Conservation (phyloP, 2,113 vertebrate species). For the Campylorhamphus procurvoides region DNA sequence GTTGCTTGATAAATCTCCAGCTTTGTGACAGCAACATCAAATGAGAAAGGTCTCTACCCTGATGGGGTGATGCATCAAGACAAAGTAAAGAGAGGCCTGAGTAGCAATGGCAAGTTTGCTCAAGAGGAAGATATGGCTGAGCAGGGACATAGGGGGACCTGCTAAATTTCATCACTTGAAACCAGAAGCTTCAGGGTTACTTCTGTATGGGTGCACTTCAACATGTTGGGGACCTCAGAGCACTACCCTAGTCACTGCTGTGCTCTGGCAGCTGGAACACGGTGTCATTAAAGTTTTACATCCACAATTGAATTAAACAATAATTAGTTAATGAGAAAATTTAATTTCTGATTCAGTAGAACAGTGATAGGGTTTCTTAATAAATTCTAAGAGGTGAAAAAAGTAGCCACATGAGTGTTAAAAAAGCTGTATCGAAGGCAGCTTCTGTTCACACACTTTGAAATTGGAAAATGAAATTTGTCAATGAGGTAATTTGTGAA, state of each 20-base stretch:
- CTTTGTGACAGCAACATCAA: not conserved
- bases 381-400: not conserved
- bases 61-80: not conserved
- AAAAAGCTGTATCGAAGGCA: not conserved
- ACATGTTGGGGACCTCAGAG: not conserved
- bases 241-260: not conserved
- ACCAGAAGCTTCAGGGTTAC: not conserved
- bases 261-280: not conserved
- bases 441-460: not conserved
- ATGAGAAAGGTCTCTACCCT: not conserved
- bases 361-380: not conserved
- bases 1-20: not conserved
- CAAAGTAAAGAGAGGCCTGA: not conserved
- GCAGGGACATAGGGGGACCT: not conserved
- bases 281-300: not conserved
- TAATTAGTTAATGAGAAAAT: not conserved
- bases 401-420: rapidly evolving
- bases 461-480: not conserved
- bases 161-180: not conserved
- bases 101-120: not conserved
- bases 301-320: not conserved
- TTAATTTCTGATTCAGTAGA: not conserved
- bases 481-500: not conserved
- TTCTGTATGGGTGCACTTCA: not conserved
- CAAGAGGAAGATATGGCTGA: not conserved